Evolutionary conservation across 2,113 vertebrate genomes (phyloP), one percentile per base, ranked within the genome.

Genomic region (Vireo altiloquus): DNA sequence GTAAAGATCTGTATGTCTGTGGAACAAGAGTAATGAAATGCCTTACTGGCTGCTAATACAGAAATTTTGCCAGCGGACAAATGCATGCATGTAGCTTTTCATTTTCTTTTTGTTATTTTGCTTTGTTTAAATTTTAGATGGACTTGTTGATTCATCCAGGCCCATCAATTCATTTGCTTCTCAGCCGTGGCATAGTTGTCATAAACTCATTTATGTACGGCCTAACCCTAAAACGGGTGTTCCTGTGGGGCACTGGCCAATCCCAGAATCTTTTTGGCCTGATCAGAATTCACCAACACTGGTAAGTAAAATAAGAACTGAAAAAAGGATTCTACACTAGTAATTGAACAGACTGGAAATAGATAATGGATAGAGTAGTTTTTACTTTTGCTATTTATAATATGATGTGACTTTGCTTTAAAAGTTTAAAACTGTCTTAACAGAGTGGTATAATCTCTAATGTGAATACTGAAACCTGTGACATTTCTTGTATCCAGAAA

Each of bases 181-280:
- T 94, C 98, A 98, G 60, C 97, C 97, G 13, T 98, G 98, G 98
- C 98, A 98, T 94, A 98, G 98, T 57, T 98, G 98, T 96, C 98
- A 98, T 96, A 98, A 98, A 76, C 98, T 98, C 90, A 98, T 98
- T 97, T 98, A 98, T 72, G 98, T 98, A 37, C 96, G 98, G 37
- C 98, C 98, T 81, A 98, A 98, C 93, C 98, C 98, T 74, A 98
- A 98, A 97, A 98, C 98, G 35, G 98, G 98, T 23, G 98, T 98
- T 98, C 98, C 98, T 96, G 97, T 98, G 96, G 98, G 98, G 77
- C 98, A 98, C 4, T 98, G 98, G 98, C 98, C 98, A 88, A 98
- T 98, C 94, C 98, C 98, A 72, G 98, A 98, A 69, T 98, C 98
- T 64, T 98, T 98, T 85, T 98, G 98, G 98, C 98, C 98, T 90